Evolutionary conservation across 2,113 vertebrate genomes (phyloP).

Genomic region (Calyptomena viridis): DNA sequence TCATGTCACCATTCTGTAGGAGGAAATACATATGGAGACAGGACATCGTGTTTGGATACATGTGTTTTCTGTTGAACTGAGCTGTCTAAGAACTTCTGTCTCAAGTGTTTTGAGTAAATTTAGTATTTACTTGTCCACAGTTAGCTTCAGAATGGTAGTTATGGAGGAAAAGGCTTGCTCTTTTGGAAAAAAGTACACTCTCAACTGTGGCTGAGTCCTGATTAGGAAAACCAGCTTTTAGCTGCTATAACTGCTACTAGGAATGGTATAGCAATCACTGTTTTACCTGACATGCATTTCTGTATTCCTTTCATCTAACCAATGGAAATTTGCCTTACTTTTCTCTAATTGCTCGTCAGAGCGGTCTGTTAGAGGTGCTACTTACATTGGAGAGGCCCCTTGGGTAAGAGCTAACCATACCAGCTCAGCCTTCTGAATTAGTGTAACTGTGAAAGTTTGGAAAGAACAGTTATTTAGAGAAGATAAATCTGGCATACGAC

Average conservation of each 20-base stretch:
- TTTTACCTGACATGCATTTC: background rate
- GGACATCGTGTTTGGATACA: background rate
- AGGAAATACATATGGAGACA: constrained; percentile 19
- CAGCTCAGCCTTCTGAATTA: background rate
- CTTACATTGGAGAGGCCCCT: background rate
- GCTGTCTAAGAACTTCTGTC: background rate
- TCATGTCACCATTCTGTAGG: constrained; percentile 53
- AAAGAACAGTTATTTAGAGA: background rate
- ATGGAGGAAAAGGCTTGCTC: background rate
- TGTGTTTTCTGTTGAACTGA: constrained; percentile 22
- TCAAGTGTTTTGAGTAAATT: background rate
- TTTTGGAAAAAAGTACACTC: background rate
- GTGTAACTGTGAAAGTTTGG: background rate
- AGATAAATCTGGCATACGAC: background rate
- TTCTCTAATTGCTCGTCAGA: background rate
- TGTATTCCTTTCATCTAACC: background rate
- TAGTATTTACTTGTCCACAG: background rate
- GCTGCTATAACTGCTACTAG: background rate
- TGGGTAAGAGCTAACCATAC: background rate
- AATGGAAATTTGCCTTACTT: background rate
- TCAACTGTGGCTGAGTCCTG: background rate
- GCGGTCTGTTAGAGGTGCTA: background rate
- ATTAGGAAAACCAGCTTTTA: background rate
- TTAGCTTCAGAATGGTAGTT: background rate
- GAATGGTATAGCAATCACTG: background rate